A percentile compares a stretch with the other conserved stretches of the same genome.
Evolutionary conservation across 2,888 invertebrate genomes (phyloP).

Genomic region (Dicyrtoma fusca): DNA sequence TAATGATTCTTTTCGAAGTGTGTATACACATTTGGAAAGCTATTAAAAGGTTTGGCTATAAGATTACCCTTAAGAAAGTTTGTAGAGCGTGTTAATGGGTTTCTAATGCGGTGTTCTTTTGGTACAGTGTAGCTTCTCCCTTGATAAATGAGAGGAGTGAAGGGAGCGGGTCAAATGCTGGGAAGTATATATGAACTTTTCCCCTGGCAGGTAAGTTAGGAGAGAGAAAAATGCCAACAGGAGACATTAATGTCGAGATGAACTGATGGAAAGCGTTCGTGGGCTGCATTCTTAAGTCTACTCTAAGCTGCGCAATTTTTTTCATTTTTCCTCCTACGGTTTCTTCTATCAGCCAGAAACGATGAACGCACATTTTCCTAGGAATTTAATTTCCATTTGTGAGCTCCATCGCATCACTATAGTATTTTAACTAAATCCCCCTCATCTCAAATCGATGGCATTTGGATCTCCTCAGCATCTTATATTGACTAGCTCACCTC

Average conservation of each 20-base stretch:
- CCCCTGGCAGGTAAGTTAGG: background rate
- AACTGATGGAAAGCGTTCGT: conserved; percentile 15
- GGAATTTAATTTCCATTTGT: conserved; percentile 29
- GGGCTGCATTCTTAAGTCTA: background rate
- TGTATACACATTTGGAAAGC: no score
- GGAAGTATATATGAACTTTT: conserved; percentile 2
- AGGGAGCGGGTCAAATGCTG: background rate
- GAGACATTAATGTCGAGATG: conserved; percentile 25
- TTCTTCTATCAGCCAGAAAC: no score
- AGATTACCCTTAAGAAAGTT: no score
- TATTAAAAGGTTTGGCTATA: no score
- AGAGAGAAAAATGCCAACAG: background rate
- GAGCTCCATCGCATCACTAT: background rate
- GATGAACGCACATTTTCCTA: conserved; percentile 6
- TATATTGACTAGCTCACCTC: no score
- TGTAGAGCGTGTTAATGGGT: no score
- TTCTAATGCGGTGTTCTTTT: no score
- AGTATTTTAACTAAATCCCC: no score
- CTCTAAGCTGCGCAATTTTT: background rate
- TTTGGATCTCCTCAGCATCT: background rate
- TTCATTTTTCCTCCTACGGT: background rate
- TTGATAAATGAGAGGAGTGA: background rate
- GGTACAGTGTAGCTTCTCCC: no score
- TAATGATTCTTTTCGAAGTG: no score
- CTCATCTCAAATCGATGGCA: background rate